A percentile compares a stretch with the other conserved stretches of the same genome.
These are phyloP conservation scores for Herminia tarsipennalis DNA, from an alignment of 2,888 invertebrate genomes.

Conservation along the genomic window DNA sequence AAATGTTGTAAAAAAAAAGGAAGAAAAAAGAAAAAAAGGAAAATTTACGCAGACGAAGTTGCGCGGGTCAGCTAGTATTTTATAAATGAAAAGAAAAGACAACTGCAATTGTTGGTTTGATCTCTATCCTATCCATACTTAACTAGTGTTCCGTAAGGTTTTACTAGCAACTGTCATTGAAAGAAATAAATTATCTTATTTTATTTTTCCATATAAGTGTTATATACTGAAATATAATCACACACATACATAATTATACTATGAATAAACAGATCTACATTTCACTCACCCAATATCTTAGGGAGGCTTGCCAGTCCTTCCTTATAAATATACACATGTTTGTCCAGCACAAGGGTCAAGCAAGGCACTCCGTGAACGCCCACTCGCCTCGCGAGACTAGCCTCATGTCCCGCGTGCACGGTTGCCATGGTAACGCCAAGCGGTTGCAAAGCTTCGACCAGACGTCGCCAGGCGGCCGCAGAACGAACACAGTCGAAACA, in stretches of 20 bases:
- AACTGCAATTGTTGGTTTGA: too few species aligned
- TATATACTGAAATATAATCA: not conserved
- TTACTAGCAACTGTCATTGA: too few species aligned
- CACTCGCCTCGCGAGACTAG: slow-evolving; percentile 90
- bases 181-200: too few species aligned
- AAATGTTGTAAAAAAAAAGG: too few species aligned
- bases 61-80: too few species aligned
- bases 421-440: slow-evolving; percentile 93
- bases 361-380: slow-evolving; percentile 94
- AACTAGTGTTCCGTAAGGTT: too few species aligned
- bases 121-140: too few species aligned
- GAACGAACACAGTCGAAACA: slow-evolving; percentile 96
- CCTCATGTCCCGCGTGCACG: slow-evolving; percentile 93
- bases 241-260: not conserved
- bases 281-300: slow-evolving; percentile 89
- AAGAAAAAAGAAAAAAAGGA: too few species aligned
- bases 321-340: slow-evolving; percentile 93
- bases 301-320: slow-evolving; percentile 92
- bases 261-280: not conserved
- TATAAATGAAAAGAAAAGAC: too few species aligned
- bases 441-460: slow-evolving; percentile 94
- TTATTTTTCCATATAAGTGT: too few species aligned
- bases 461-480: slow-evolving; percentile 93
- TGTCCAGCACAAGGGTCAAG: slow-evolving; percentile 92
- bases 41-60: too few species aligned